Conservation (phyloP, 2,888 invertebrate genomes). For the Mystacides longicornis region DNA sequence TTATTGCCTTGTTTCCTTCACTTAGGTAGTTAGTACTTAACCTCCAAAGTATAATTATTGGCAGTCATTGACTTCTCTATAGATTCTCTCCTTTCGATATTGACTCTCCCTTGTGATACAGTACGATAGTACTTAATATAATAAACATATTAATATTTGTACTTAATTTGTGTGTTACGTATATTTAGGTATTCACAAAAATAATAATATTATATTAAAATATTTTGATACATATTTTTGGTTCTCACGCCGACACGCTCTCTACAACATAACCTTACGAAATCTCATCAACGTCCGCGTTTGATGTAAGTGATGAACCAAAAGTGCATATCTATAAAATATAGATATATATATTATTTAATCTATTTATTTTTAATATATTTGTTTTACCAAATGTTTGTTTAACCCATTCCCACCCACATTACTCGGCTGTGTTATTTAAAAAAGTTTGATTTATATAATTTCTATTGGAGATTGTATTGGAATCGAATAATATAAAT, state of each 20-base stretch:
- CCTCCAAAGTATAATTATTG: too few species aligned
- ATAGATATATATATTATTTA: neutral
- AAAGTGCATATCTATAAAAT: neutral
- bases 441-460: too few species aligned
- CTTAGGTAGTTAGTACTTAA: too few species aligned
- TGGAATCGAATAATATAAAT: too few species aligned
- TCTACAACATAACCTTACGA: too few species aligned
- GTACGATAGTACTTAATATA: neutral
- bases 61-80: too few species aligned
- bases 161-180: neutral
- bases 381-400: neutral
- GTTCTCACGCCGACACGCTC: too few species aligned
- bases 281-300: too few species aligned
- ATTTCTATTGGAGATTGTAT: too few species aligned
- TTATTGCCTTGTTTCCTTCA: neutral
- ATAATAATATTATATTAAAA: neutral
- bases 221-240: too few species aligned
- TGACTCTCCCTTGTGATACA: neutral
- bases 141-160: neutral
- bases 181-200: neutral
- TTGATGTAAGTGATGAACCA: neutral
- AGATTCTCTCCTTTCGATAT: neutral
- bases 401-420: too few species aligned
- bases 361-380: slow-evolving; percentile 2
- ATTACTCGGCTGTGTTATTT: too few species aligned